A percentile compares a stretch with the other conserved stretches of the same genome.
Evolutionary conservation across 2,888 invertebrate genomes (phyloP).

Genomic region (Drosophila pegasa): DNA sequence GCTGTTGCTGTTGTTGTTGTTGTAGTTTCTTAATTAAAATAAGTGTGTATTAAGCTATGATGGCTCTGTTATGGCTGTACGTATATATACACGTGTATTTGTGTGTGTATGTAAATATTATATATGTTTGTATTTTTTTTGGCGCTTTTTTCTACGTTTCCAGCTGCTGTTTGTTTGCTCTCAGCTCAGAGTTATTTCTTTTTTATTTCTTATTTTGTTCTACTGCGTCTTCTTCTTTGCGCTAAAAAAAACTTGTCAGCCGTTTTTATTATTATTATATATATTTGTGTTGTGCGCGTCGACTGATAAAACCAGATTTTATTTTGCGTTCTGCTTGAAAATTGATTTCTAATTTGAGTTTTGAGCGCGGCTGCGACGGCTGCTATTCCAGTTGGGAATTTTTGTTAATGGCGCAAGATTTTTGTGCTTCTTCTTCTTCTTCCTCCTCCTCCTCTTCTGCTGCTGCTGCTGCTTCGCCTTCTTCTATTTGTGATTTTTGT

Average conservation of each 20-base stretch:
- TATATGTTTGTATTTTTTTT: slow-evolving; percentile 49
- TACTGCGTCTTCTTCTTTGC: slow-evolving; percentile 56
- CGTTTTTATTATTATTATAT: too few relatives aligned
- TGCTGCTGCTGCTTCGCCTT: slow-evolving; percentile 14
- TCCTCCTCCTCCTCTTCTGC: too few relatives aligned
- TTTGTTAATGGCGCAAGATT: slow-evolving; percentile 65
- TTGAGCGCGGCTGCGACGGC: slow-evolving; percentile 44
- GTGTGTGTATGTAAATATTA: slow-evolving; percentile 40
- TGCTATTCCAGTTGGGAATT: slow-evolving; percentile 49
- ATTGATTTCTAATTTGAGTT: slow-evolving; percentile 71
- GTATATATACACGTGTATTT: slow-evolving; percentile 11
- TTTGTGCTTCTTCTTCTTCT: slow-evolving; percentile 30
- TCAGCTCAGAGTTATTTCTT: slow-evolving; percentile 39
- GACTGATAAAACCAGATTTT: slow-evolving; percentile 78
- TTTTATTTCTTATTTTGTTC: slow-evolving; percentile 24
- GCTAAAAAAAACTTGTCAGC: slow-evolving; percentile 57
- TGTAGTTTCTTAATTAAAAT: slow-evolving; percentile 71
- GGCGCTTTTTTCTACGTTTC: slow-evolving; percentile 53
- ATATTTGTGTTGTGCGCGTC: slow-evolving; percentile 43
- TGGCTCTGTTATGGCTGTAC: slow-evolving; percentile 58
- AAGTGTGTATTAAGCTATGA: slow-evolving; percentile 42
- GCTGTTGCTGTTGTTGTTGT: slow-evolving; percentile 11
- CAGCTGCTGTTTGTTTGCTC: slow-evolving; percentile 55
- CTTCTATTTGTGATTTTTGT: slow-evolving; percentile 48
- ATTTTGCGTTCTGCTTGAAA: slow-evolving; percentile 62